phyloP scores from a whole-genome alignment of 2,888 invertebrate species.

The Amiota mariae region DNA sequence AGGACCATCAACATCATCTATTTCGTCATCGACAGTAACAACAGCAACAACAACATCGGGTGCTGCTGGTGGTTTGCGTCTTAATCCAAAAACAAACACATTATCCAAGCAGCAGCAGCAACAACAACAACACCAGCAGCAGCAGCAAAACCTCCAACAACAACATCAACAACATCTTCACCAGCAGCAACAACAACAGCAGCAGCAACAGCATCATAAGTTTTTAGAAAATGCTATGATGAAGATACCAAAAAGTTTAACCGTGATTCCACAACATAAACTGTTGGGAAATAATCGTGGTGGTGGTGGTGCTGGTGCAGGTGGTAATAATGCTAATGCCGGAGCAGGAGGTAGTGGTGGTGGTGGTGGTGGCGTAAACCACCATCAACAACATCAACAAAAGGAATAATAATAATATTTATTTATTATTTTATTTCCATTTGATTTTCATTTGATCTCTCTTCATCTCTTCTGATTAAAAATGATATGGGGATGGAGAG shows the following conservation, averaged over 20 bases:
- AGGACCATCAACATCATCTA: too few relatives aligned
- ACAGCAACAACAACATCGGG: slow-evolving; percentile 50
- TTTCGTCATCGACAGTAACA: slow-evolving; percentile 7
- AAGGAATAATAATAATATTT: too few relatives aligned
- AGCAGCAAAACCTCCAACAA: slow-evolving; percentile 39
- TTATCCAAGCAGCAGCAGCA: slow-evolving; percentile 39
- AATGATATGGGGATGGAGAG: too few relatives aligned
- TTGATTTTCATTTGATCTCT: not conserved
- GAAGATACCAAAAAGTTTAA: slow-evolving; percentile 86
- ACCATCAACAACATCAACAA: not conserved
- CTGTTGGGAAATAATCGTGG: slow-evolving; percentile 52
- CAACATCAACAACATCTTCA: slow-evolving; percentile 47
- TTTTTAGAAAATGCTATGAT: slow-evolving; percentile 75
- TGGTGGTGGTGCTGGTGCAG: slow-evolving; percentile 6
- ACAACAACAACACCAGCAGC: slow-evolving; percentile 53
- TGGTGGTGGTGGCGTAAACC: not conserved
- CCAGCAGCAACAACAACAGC: slow-evolving; percentile 52
- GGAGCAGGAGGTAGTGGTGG: slow-evolving; percentile 43
- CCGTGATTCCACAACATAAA: slow-evolving; percentile 82
- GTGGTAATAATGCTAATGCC: slow-evolving; percentile 44
- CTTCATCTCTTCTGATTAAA: not conserved
- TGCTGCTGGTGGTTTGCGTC: slow-evolving; percentile 47
- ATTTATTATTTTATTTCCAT: not conserved
- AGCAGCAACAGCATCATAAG: slow-evolving; percentile 63
- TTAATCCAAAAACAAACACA: slow-evolving; percentile 59